phyloP scores from a whole-genome alignment of 2,888 invertebrate species.

The Linyphia triangularis region DNA sequence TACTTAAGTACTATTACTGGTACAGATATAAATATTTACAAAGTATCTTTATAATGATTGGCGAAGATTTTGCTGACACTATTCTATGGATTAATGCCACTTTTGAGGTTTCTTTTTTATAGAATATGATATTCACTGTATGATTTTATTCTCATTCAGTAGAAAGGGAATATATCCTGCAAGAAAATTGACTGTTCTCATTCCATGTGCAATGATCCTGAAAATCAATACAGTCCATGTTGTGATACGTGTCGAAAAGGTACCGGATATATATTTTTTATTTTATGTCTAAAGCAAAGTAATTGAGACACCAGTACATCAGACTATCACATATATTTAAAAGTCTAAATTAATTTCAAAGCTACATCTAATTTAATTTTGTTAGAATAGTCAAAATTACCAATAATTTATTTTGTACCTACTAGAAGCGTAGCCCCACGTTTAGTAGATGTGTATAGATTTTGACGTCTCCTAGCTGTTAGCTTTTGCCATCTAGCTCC shows the following conservation, averaged over 20 bases:
- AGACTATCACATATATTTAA: not conserved
- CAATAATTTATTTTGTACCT: too few species aligned
- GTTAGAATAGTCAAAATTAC: too few species aligned
- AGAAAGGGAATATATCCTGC: slow-evolving; percentile 71
- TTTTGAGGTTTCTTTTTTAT: not conserved
- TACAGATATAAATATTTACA: too few species aligned
- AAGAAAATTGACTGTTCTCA: slow-evolving; percentile 53
- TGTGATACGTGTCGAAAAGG: slow-evolving; percentile 49
- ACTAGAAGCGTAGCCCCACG: too few species aligned
- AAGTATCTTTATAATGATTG: too few species aligned
- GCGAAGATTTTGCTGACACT: too few species aligned
- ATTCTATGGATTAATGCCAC: too few species aligned
- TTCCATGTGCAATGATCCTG: slow-evolving; percentile 22
- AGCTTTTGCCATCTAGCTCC: too few species aligned
- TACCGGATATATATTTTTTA: not conserved
- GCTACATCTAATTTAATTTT: not conserved
- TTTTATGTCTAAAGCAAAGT: not conserved
- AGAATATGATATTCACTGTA: not conserved
- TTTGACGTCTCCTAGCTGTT: too few species aligned
- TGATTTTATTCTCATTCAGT: slow-evolving; percentile 41
- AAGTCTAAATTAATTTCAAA: not conserved
- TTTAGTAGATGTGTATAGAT: too few species aligned
- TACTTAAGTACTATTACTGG: too few species aligned
- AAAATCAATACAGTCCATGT: slow-evolving; percentile 14
- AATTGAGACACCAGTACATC: not conserved